Evolutionary conservation across 2,888 invertebrate species (phyloP), one percentile per base, ranked within the genome.

Genomic region (Xanthia icteritia): DNA sequence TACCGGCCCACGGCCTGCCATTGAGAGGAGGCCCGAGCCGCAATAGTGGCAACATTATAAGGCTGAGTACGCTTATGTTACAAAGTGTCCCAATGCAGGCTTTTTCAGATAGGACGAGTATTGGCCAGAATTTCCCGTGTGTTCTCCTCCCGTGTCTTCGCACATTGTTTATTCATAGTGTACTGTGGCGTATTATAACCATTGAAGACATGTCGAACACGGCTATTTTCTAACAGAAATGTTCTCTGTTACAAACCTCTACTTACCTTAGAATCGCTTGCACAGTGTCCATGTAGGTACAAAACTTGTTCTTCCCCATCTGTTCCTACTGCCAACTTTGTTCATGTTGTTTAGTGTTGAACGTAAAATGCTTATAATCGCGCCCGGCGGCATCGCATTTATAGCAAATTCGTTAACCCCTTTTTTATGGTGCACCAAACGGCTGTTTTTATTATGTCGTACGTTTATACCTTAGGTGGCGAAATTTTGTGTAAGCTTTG

Each of bases 281-380:
- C 13, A 69, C 39, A 69, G 9, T 60, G 60, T 31, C 8, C 60
- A 60, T 23, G 48, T 36, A 65, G 78, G 64, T 27, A 82, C 2
- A 65, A 83, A 51, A 63, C 64, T 66, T n/a, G 5, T 45, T 27
- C 36, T 42, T n/a, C 42, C 56, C 48, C 58, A 20, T 87, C 86
- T 87, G 67, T 27, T 20, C 11, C 15, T 1, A 0, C 23, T 5
- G 0, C 51, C 64, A 69, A 83, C 84, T 81, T 73, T 72, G 76
- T 68, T 74, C 70, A 73, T 76, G 76, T 75, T 83, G 74, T 90
- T 91, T 92, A 90, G 92, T 87, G 90, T 87, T 69, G 84, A 82
- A 86, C 90, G 88, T 92, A 92, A 92, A 91, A 85, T 84, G 85
- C 90, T 89, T 91, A 90, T 89, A 92, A 92, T 92, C 88, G 88